phyloP scores from a whole-genome alignment of 2,888 invertebrate genomes.

The Octodonta nipae region DNA sequence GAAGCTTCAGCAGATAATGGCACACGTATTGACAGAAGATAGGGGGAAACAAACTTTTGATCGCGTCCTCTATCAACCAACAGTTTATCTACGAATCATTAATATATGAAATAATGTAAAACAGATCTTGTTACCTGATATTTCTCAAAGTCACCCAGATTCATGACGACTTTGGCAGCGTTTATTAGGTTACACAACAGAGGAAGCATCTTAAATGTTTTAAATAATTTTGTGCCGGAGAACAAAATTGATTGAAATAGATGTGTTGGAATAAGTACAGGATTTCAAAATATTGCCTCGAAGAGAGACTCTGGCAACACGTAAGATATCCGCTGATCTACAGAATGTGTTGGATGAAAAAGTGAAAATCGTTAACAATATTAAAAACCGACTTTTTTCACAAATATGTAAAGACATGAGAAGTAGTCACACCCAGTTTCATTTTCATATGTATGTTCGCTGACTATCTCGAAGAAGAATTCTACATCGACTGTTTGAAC shows the following conservation, averaged over 20 bases:
- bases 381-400: constrained; percentile 2
- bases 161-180: constrained; percentile 1
- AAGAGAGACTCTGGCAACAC: constrained; percentile 1
- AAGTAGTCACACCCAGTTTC: constrained; percentile 1
- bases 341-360: background rate
- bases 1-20: constrained; percentile 1
- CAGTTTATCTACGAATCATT: constrained; percentile 1
- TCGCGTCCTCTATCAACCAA: background rate
- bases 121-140: constrained; percentile 1
- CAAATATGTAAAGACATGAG: constrained; percentile 3
- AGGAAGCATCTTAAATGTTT: constrained; percentile 1
- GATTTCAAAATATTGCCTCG: background rate
- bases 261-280: constrained; percentile 5
- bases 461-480: constrained; percentile 1
- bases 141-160: background rate
- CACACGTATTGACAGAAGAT: background rate
- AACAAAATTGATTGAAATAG: constrained; percentile 4
- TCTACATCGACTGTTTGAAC: constrained; percentile 1
- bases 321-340: constrained; percentile 1
- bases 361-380: background rate
- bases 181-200: constrained; percentile 1
- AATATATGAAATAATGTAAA: background rate
- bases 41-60: constrained; percentile 1
- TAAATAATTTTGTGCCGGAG: constrained; percentile 1
- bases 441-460: background rate